Base-by-base conservation (phyloP, 1,140 invertebrate species). In the Drosophila hydei region DNA sequence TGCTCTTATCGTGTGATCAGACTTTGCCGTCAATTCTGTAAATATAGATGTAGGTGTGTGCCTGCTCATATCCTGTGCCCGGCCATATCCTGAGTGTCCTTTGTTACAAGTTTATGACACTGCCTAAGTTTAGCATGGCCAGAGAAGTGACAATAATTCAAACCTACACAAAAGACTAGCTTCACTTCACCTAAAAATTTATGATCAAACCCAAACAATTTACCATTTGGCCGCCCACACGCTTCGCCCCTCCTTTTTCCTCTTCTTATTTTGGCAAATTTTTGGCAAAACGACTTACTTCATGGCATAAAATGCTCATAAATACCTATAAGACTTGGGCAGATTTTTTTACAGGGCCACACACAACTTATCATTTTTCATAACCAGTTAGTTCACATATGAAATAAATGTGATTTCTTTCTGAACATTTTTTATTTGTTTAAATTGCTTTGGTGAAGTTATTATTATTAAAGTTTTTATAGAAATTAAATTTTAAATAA, bases 261-360 rank as follows among this genome's bases (percentile, higher is more conserved):
- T 71, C 58, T 64, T 61, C 54, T 47, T 56, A 65, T 62, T 67
- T 21, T 40, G 38, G 38, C n/a, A 42, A 23, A 59, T 48, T 63
- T 62, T 55, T 45, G 60, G 60, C 59, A 63, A 50, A 54, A 60
- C 63, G 70, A 51, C 52, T 38, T 58, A 78, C 54, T 83, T 78
- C 75, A 75, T 78, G 73, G 81, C 68, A 72, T 42, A 71, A 67
- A 73, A 63, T 52, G 81, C 61, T 72, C 81, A 75, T 87, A 87
- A 87, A 87, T 87, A 87, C 65, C 75, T 81, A 67, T 74, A 47
- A 64, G 47, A 25, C 25, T 62, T 8, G 18, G 8, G n/a, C 12
- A 16, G 12, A 60, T 21, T 33, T 33, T 11, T 33, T 11, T 8
- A 12, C 9, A 33, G 30, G 30, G 30, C 30, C 30, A 33, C 30